phyloP scores from a whole-genome alignment of 2,113 vertebrate genomes.

The Eulacestoma nigropectus region DNA sequence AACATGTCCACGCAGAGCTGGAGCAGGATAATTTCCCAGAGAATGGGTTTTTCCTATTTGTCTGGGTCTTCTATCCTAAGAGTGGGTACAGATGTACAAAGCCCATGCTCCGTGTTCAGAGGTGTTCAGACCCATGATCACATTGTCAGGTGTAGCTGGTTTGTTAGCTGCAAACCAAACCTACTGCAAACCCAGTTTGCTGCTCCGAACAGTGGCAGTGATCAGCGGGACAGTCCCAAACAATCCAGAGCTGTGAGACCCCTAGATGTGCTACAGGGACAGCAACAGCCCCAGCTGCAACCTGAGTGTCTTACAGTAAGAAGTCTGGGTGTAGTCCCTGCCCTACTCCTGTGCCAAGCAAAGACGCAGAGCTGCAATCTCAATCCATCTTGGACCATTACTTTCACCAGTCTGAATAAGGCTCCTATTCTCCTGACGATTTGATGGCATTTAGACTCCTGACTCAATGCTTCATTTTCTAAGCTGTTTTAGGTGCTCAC shows the following conservation, averaged over 20 bases:
- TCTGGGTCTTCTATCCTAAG: background rate
- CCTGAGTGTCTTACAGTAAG: background rate
- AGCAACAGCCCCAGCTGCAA: background rate
- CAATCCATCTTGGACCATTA: background rate
- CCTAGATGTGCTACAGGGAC: background rate
- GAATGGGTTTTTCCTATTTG: background rate
- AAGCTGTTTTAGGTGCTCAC: background rate
- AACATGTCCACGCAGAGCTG: background rate
- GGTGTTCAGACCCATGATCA: rapidly evolving
- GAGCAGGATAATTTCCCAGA: background rate
- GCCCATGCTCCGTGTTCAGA: background rate
- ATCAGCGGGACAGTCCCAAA: background rate
- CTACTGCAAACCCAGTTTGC: background rate
- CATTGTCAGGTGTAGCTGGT: background rate
- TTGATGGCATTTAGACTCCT: background rate
- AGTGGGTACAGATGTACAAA: background rate
- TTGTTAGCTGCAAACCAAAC: background rate
- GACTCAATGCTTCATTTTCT: background rate
- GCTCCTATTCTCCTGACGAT: rapidly evolving
- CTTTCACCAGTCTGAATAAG: background rate
- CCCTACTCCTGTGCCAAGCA: background rate
- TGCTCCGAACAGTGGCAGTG: background rate
- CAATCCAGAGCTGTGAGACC: background rate
- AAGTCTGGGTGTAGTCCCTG: background rate
- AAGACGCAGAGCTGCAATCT: background rate